Evolutionary conservation across 2,797 vertebrate species (phyloP).

Genomic region (Betta splendens): DNA sequence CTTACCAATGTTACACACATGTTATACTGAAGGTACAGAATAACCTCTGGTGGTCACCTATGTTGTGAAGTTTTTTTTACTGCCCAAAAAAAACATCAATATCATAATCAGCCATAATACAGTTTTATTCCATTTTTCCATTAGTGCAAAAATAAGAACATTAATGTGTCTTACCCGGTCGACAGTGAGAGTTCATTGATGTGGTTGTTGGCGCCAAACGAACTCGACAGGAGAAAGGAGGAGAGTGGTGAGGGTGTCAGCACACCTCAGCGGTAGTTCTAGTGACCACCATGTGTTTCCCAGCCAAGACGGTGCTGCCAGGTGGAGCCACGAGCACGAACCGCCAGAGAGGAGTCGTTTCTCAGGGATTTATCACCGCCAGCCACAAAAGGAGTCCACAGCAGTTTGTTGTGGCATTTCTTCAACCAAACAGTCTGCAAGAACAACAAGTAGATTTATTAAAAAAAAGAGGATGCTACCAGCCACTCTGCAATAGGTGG

Average conservation of each 20-base stretch:
- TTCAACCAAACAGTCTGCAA: conserved; percentile 46
- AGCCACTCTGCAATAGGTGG: no score
- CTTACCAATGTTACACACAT: no score
- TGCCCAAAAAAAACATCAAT: no score
- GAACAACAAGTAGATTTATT: not conserved
- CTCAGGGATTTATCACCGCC: conserved; percentile 51
- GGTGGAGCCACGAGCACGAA: conserved; percentile 14
- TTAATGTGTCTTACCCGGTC: conserved; percentile 79
- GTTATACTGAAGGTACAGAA: no score
- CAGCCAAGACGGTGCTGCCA: conserved; percentile 28
- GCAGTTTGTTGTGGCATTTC: conserved; percentile 13
- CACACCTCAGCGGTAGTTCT: conserved; percentile 52
- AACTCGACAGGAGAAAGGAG: conserved; percentile 26
- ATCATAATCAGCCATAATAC: no score
- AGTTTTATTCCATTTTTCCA: no score
- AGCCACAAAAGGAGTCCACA: conserved; percentile 45
- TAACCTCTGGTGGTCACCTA: no score
- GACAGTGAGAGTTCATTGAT: conserved; percentile 78
- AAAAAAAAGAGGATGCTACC: not conserved
- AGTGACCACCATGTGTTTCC: conserved; percentile 63
- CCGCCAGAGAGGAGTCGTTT: conserved; percentile 25
- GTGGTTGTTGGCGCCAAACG: conserved; percentile 23
- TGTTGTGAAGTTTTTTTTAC: no score
- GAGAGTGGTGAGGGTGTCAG: conserved; percentile 56
- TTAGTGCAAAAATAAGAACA: no score